Conservation (phyloP, 2,113 vertebrate species). For the Pterocles orientalis region DNA sequence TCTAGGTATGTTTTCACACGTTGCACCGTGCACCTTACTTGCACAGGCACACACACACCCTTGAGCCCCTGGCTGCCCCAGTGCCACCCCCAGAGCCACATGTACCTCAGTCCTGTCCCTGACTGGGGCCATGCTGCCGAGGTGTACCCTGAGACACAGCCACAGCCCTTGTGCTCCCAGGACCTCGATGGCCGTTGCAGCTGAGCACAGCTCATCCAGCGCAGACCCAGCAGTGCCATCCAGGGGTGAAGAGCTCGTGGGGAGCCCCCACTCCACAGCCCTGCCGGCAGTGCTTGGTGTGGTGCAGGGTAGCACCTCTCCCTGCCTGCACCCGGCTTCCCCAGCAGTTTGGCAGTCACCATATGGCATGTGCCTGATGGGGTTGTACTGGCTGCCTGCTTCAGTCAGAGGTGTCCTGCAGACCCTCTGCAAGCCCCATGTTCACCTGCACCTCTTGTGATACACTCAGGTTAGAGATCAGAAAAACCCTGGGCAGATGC, state of each 20-base stretch:
- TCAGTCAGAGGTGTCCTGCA: background rate
- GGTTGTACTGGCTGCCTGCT: background rate
- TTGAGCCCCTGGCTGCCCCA: background rate
- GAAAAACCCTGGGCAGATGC: background rate
- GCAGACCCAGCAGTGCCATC: fast-evolving
- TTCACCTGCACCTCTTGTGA: background rate
- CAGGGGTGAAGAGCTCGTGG: fast-evolving
- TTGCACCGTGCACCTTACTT: background rate
- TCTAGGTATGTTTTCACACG: background rate
- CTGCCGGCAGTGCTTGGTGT: fast-evolving
- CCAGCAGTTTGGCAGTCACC: background rate
- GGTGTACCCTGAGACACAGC: background rate
- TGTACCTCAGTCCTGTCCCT: background rate
- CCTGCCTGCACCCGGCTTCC: background rate
- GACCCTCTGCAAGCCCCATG: background rate
- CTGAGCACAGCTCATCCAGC: background rate
- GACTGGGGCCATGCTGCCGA: fast-evolving
- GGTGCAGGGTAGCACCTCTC: background rate
- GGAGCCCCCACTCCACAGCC: fast-evolving
- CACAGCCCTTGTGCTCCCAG: background rate
- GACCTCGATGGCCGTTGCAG: fast-evolving
- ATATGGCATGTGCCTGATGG: fast-evolving
- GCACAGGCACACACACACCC: background rate
- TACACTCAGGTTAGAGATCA: background rate
- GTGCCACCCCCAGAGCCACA: background rate